Evolutionary conservation across 1,140 invertebrate species (phyloP).

Genomic region (Drosophila eugracilis): DNA sequence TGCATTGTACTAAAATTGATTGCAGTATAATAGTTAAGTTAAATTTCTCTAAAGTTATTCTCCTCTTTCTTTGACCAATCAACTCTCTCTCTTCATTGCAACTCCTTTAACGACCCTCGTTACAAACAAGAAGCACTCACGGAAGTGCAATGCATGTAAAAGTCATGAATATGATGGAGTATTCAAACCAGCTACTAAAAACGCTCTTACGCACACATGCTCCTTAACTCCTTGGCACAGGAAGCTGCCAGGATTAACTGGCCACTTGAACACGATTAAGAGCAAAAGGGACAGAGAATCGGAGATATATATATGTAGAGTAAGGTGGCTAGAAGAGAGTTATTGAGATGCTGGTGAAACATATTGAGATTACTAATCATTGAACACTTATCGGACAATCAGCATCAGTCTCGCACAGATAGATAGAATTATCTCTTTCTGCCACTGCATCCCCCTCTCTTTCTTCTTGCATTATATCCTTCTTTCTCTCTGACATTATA

Average conservation of each 20-base stretch:
- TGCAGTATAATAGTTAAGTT: no score
- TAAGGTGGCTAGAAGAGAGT: conserved; percentile 6
- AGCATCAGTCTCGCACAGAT: conserved; percentile 22
- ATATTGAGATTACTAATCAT: conserved; percentile 41
- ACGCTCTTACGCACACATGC: conserved; percentile 11
- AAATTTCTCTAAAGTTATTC: neutral
- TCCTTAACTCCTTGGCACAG: conserved; percentile 21
- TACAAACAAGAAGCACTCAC: conserved; percentile 37
- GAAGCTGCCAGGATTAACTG: conserved; percentile 73
- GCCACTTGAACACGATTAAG: conserved; percentile 76
- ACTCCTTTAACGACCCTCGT: conserved; percentile 36
- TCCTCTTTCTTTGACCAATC: neutral
- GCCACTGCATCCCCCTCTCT: neutral
- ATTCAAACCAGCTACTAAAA: conserved; percentile 36
- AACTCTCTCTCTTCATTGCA: neutral
- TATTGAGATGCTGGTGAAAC: conserved; percentile 10
- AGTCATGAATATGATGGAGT: conserved; percentile 60
- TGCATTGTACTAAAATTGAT: no score
- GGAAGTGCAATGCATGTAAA: conserved; percentile 63
- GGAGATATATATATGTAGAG: neutral
- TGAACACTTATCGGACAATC: conserved; percentile 38
- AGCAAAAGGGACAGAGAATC: neutral
- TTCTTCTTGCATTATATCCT: neutral
- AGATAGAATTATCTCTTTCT: conserved; percentile 26
- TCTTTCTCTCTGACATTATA: neutral